phyloP scores from a whole-genome alignment of 2,113 vertebrate genomes.

The Chiloscyllium plagiosum region DNA sequence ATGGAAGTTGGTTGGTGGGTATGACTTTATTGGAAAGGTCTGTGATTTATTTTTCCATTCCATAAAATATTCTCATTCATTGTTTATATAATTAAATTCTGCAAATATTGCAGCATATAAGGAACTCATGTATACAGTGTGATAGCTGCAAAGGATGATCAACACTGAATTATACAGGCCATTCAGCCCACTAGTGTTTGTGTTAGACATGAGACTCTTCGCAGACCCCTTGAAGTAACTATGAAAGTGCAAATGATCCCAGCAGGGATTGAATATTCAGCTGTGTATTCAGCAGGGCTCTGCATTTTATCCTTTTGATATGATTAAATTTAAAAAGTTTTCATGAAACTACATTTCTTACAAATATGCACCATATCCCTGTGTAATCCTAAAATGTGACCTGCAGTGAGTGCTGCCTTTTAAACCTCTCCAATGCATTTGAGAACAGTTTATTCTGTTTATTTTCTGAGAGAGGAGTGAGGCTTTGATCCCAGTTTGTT shows the following conservation, averaged over 20 bases:
- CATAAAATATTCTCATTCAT: neutral
- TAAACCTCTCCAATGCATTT: conserved; percentile 27
- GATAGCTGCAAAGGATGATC: neutral
- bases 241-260: neutral
- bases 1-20: neutral
- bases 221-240: neutral
- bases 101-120: neutral
- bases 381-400: conserved; percentile 17
- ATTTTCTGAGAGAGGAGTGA: conserved; percentile 20
- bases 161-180: neutral
- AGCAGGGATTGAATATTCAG: neutral
- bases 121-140: neutral
- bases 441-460: conserved; percentile 30
- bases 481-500: conserved; percentile 31
- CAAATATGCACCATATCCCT: conserved; percentile 1
- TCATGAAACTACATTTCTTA: neutral
- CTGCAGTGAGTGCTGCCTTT: conserved; percentile 12
- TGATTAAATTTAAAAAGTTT: neutral
- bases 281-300: neutral
- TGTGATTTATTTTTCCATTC: neutral
- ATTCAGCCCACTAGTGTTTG: neutral
- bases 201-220: neutral
- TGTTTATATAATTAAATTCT: neutral
- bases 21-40: neutral
- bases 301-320: neutral